These are phyloP conservation scores for Drosophila carrolli DNA, from an alignment of 1,140 invertebrate genomes.

Conservation along the genomic window DNA sequence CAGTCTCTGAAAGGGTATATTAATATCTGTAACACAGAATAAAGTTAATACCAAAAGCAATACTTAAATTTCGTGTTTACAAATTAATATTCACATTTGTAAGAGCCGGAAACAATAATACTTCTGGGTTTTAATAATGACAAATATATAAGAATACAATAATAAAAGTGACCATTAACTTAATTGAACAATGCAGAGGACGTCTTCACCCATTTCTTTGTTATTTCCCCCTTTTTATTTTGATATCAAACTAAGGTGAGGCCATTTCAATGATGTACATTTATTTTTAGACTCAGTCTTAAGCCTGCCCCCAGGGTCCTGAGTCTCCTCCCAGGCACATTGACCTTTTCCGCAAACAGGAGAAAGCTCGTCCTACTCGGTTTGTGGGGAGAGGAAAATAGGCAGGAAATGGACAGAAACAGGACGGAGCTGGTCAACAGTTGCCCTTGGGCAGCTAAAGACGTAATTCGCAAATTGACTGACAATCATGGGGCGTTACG, in stretches of 20 bases:
- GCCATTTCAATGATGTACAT: constrained; percentile 47
- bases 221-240: constrained; percentile 21
- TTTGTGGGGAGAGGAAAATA: constrained; percentile 2
- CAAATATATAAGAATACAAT: neutral
- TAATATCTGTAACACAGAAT: too few relatives aligned
- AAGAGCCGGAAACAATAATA: too few relatives aligned
- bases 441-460: constrained; percentile 62
- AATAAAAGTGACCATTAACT: constrained; percentile 11
- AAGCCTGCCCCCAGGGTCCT: constrained; percentile 47
- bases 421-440: constrained; percentile 25
- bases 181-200: constrained; percentile 50
- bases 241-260: constrained; percentile 27
- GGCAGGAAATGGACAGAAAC: constrained; percentile 32
- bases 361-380: constrained; percentile 3
- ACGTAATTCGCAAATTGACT: constrained; percentile 77
- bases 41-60: too few relatives aligned
- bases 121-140: too few relatives aligned
- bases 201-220: neutral
- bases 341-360: constrained; percentile 51
- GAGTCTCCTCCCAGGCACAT: constrained; percentile 42
- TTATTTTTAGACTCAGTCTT: constrained; percentile 66
- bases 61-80: too few relatives aligned
- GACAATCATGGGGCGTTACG: constrained; percentile 61
- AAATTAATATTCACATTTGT: too few relatives aligned
- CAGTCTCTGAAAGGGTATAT: too few relatives aligned